These are phyloP conservation scores for Papilio polytes DNA, from an alignment of 1,140 invertebrate species.

Conservation along the genomic window DNA sequence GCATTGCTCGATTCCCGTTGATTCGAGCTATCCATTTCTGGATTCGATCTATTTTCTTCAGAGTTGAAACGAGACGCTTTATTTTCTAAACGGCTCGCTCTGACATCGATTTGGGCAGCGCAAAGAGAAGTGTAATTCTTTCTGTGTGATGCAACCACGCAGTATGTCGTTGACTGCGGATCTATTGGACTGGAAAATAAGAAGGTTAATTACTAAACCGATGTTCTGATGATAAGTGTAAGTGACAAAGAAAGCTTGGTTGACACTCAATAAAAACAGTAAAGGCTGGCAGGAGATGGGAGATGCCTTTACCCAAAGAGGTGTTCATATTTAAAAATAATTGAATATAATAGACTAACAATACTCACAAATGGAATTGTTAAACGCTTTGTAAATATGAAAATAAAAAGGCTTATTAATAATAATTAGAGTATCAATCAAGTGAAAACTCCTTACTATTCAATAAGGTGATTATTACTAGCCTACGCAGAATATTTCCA, in stretches of 20 bases:
- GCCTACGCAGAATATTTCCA: no score
- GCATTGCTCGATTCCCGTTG: slow-evolving; percentile 37
- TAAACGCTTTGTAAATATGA: no score
- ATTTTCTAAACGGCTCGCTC: slow-evolving; percentile 58
- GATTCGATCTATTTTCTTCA: slow-evolving; percentile 49
- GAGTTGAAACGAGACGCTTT: slow-evolving; percentile 58
- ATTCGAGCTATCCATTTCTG: slow-evolving; percentile 44
- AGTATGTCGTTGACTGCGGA: slow-evolving; percentile 85
- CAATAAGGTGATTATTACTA: no score
- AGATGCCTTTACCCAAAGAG: background rate
- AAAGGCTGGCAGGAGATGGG: background rate
- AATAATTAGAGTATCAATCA: no score
- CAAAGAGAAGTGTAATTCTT: slow-evolving; percentile 85
- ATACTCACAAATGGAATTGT: no score
- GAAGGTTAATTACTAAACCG: background rate
- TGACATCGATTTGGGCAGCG: slow-evolving; percentile 77
- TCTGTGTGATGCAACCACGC: slow-evolving; percentile 84
- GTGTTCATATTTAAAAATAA: no score
- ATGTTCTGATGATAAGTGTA: background rate
- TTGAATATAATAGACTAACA: no score
- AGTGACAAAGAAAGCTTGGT: background rate
- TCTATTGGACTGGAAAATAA: slow-evolving; percentile 82
- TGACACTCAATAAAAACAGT: background rate
- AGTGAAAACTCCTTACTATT: no score
- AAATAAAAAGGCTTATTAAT: no score